Percentiles rank a stretch among this genome's conserved stretches.
Conservation (phyloP, 2,113 vertebrate species). For the Sphaerodactylus townsendi region DNA sequence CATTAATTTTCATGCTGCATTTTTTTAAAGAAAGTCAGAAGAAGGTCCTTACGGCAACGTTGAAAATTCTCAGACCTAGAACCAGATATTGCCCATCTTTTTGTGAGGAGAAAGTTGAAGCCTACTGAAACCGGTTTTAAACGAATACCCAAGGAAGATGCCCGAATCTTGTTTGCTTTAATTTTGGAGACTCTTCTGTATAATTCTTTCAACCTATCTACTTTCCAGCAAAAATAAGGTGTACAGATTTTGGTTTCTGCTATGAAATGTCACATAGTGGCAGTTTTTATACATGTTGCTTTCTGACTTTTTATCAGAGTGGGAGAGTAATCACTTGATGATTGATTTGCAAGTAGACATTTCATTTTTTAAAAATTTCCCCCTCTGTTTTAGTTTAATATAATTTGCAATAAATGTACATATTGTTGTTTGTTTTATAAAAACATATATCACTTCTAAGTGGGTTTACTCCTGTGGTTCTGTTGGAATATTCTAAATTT, state of each 20-base stretch:
- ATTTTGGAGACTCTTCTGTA: conserved; percentile 82
- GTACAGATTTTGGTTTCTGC: conserved; percentile 84
- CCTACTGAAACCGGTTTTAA: conserved; percentile 75
- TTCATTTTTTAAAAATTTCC: conserved; percentile 76
- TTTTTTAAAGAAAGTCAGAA: conserved; percentile 72
- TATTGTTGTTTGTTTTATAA: conserved; percentile 83
- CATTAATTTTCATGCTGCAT: conserved; percentile 78
- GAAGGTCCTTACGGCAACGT: conserved; percentile 73
- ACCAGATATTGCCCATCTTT: conserved; percentile 67
- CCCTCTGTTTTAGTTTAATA: conserved; percentile 81
- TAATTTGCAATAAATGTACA: conserved; percentile 87
- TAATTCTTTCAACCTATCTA: conserved; percentile 82
- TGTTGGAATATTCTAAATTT: conserved; percentile 80
- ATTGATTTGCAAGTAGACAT: conserved; percentile 78
- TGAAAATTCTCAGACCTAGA: conserved; percentile 68
- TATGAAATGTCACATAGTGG: conserved; percentile 83
- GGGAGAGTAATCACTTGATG: conserved; percentile 79
- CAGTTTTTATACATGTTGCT: conserved; percentile 83
- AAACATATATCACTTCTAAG: conserved; percentile 79
- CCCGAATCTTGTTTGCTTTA: conserved; percentile 72
- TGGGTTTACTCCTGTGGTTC: conserved; percentile 76
- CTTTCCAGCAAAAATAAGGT: conserved; percentile 84
- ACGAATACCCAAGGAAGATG: conserved; percentile 58
- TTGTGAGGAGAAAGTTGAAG: conserved; percentile 69
- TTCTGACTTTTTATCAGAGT: conserved; percentile 85